Percentiles rank a stretch among this genome's conserved stretches.
Conservation (phyloP, 35 echinoderm and acorn worm species). For the Heliocidaris erythrogramma region DNA sequence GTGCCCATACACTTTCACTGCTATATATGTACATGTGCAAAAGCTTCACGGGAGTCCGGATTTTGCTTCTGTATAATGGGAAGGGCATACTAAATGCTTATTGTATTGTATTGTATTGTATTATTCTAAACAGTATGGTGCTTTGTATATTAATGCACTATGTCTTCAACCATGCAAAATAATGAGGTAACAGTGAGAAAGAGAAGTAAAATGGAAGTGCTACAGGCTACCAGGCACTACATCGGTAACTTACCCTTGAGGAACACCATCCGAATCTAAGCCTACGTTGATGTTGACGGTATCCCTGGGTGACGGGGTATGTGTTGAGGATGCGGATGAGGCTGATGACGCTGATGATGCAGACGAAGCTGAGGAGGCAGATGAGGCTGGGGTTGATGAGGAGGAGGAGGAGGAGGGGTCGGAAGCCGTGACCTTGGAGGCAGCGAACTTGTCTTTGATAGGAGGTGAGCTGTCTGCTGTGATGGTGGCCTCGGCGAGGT, state of each 20-base stretch:
- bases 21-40: too few relatives aligned
- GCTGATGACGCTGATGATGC: slow-evolving; percentile 38
- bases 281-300: slow-evolving; percentile 68
- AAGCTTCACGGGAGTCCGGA: too few relatives aligned
- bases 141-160: not conserved
- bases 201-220: not conserved
- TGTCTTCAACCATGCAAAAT: not conserved
- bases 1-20: too few relatives aligned
- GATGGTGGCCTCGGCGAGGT: slow-evolving; percentile 77
- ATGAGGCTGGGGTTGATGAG: slow-evolving; percentile 10
- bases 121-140: too few relatives aligned
- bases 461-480: slow-evolving; percentile 77
- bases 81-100: too few relatives aligned
- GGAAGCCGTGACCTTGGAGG: not conserved
- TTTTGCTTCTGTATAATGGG: too few relatives aligned
- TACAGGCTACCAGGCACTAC: not conserved
- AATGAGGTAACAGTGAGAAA: not conserved
- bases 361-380: slow-evolving; percentile 46
- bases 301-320: slow-evolving; percentile 69
- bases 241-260: slow-evolving; percentile 71
- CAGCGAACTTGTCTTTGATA: slow-evolving; percentile 62
- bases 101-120: too few relatives aligned
- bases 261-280: slow-evolving; percentile 70
- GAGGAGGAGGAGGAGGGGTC: slow-evolving; percentile 36
- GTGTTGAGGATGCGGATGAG: slow-evolving; percentile 26